These are phyloP conservation scores for Watsonalla cultraria DNA, from an alignment of 2,888 invertebrate species.

Conservation along the genomic window DNA sequence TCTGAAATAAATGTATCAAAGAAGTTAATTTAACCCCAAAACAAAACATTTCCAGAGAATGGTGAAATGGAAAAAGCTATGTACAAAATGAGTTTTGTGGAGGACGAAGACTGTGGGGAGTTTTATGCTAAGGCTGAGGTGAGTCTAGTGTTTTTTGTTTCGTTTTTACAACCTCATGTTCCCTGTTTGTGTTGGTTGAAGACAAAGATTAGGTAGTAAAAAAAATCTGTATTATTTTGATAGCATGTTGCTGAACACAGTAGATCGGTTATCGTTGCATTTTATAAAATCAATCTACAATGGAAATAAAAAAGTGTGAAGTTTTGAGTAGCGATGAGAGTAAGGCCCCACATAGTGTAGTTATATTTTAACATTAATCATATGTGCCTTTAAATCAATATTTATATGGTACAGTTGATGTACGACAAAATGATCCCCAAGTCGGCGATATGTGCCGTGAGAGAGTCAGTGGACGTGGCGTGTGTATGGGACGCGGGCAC, in stretches of 20 bases:
- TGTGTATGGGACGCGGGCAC: conserved; percentile 59
- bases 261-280: too few relatives aligned
- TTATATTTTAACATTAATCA: not conserved
- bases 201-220: too few relatives aligned
- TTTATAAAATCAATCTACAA: too few relatives aligned
- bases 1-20: too few relatives aligned
- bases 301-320: too few relatives aligned
- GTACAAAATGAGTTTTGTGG: conserved; percentile 36
- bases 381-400: too few relatives aligned
- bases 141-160: not conserved
- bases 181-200: too few relatives aligned
- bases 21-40: too few relatives aligned
- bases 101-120: conserved; percentile 36
- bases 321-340: too few relatives aligned
- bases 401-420: conserved; percentile 27
- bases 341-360: not conserved
- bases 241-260: too few relatives aligned
- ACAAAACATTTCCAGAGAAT: conserved; percentile 17
- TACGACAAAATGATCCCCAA: conserved; percentile 40
- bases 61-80: conserved; percentile 41
- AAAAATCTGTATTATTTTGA: too few relatives aligned
- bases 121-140: conserved; percentile 45
- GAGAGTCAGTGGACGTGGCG: conserved; percentile 12
- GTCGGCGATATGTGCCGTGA: conserved; percentile 37
- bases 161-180: too few relatives aligned